These are phyloP conservation scores for Hippopotamyrus pictus DNA, from an alignment of 2,797 vertebrate species.

Conservation along the genomic window DNA sequence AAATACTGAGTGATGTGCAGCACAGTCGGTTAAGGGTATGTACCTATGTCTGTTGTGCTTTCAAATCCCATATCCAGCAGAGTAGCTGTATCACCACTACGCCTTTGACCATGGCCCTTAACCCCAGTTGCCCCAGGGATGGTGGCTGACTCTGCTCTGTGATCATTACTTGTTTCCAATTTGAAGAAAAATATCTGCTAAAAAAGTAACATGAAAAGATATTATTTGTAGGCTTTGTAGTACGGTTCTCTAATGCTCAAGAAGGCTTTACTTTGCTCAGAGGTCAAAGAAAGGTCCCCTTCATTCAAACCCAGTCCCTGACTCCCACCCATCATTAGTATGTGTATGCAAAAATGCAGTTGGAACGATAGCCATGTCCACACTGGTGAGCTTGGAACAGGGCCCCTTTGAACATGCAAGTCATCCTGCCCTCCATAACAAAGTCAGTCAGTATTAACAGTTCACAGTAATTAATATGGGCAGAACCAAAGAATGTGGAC, in stretches of 20 bases:
- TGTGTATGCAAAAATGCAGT: neutral
- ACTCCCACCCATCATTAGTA: neutral
- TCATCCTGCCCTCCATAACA: neutral
- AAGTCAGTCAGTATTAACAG: neutral
- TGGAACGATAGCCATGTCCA: neutral
- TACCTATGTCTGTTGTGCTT: neutral
- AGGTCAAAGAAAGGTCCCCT: neutral
- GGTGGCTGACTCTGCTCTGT: neutral
- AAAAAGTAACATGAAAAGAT: neutral
- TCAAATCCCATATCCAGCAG: neutral
- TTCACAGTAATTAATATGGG: neutral
- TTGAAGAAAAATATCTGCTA: neutral
- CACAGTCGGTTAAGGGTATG: neutral
- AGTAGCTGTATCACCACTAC: neutral
- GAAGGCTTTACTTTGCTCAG: neutral
- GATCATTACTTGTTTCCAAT: neutral
- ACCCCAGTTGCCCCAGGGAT: neutral
- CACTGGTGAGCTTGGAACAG: neutral
- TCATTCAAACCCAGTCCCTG: neutral
- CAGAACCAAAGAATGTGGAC: neutral
- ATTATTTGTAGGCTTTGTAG: neutral
- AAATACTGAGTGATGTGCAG: neutral
- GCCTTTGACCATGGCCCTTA: neutral
- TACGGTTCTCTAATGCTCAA: neutral
- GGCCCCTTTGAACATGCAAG: neutral